Evolutionary conservation across 2,888 invertebrate species (phyloP).

Genomic region (Oscheius sp.): DNA sequence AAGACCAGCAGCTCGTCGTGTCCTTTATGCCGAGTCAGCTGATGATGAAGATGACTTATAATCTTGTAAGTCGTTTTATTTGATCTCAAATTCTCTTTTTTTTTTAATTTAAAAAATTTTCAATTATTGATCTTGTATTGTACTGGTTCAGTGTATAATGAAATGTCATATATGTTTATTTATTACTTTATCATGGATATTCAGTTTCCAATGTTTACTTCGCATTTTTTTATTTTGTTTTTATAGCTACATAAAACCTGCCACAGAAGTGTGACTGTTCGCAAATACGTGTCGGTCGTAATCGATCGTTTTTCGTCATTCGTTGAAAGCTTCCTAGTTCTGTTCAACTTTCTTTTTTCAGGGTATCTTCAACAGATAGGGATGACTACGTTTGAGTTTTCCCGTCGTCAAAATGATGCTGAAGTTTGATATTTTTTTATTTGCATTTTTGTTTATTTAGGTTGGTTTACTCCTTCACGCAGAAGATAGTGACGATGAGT

Average conservation of each 20-base stretch:
- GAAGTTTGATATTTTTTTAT: constrained; percentile 19
- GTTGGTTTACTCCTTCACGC: constrained; percentile 25
- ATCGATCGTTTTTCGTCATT: background rate
- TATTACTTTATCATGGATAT: background rate
- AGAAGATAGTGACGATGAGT: constrained; percentile 25
- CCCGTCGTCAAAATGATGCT: constrained; percentile 27
- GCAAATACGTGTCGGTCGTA: background rate
- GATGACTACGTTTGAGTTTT: constrained; percentile 17
- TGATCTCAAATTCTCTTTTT: background rate
- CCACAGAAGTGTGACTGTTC: constrained; percentile 4
- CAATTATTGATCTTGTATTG: background rate
- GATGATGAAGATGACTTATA: constrained; percentile 16
- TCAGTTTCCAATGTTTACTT: background rate
- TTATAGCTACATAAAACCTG: background rate
- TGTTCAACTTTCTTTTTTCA: background rate
- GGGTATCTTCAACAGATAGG: background rate
- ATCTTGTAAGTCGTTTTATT: background rate
- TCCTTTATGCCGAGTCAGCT: constrained; percentile 20
- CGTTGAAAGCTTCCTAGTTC: background rate
- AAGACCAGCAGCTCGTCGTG: constrained; percentile 13
- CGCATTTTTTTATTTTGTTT: background rate
- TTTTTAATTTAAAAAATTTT: background rate
- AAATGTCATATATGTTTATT: background rate
- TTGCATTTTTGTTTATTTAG: background rate
- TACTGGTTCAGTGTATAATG: no score